Conservation (phyloP, 2,113 vertebrate species). For the Psephotus haematonotus region DNA sequence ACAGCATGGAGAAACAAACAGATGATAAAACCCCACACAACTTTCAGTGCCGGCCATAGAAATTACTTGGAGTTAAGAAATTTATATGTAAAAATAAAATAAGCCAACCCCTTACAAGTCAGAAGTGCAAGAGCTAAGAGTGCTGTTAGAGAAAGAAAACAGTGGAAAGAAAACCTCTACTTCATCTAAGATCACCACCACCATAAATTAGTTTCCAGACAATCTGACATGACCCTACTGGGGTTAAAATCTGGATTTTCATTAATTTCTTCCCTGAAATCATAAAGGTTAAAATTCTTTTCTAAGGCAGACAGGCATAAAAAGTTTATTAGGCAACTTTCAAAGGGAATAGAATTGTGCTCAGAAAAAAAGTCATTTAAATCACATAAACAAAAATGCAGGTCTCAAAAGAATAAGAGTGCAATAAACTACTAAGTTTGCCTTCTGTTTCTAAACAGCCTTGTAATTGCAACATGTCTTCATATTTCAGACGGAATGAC, state of each 20-base stretch:
- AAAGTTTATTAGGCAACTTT: not conserved
- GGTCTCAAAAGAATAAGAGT: not conserved
- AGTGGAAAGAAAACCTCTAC: not conserved
- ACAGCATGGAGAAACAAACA: not conserved
- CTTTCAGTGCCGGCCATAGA: not conserved
- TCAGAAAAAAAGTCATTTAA: not conserved
- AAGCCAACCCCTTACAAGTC: not conserved
- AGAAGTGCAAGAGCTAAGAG: not conserved
- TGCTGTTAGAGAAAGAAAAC: not conserved
- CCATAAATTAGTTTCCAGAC: not conserved
- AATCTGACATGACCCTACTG: not conserved
- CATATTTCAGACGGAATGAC: not conserved
- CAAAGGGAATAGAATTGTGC: not conserved
- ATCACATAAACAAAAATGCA: not conserved
- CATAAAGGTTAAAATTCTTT: not conserved
- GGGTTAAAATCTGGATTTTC: constrained; percentile 19
- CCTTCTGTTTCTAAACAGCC: constrained; percentile 27
- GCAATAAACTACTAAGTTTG: not conserved
- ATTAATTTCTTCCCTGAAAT: not conserved
- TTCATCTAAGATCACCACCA: not conserved
- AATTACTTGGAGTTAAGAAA: not conserved
- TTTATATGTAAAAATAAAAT: not conserved
- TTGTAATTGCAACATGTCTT: not conserved
- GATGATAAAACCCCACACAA: not conserved
- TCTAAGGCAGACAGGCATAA: not conserved